Percentiles rank a stretch among this genome's conserved stretches.
Conservation (phyloP, 2,888 invertebrate species). For the Ephialtes manifestator region DNA sequence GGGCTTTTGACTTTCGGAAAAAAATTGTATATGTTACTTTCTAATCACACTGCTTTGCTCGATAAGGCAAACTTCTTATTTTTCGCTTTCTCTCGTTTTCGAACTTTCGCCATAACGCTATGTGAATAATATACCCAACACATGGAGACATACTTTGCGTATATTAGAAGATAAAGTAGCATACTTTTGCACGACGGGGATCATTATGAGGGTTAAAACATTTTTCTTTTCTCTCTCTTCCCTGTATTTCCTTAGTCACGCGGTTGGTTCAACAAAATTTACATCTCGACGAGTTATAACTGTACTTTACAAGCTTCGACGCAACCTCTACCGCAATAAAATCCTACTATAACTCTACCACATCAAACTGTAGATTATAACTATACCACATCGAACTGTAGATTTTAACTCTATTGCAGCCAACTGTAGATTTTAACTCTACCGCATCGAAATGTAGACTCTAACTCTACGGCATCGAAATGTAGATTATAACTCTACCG, state of each 20-base stretch:
- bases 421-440: too few species aligned
- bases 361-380: background rate
- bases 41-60: conserved; percentile 14
- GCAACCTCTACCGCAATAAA: background rate
- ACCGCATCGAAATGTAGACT: too few species aligned
- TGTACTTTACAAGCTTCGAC: background rate
- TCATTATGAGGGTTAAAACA: conserved; percentile 27
- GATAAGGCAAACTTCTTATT: conserved; percentile 26
- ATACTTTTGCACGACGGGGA: conserved; percentile 48
- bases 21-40: background rate
- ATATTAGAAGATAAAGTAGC: conserved; percentile 61
- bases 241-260: background rate
- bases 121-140: conserved; percentile 58
- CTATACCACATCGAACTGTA: too few species aligned
- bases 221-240: conserved; percentile 1
- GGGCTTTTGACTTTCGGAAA: conserved; percentile 5
- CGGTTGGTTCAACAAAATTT: background rate
- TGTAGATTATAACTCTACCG: too few species aligned
- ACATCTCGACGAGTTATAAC: background rate
- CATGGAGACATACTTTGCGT: conserved; percentile 63
- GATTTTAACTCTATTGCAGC: too few species aligned
- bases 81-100: background rate
- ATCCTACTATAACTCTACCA: background rate
- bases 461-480: too few species aligned
- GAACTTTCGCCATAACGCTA: conserved; percentile 27